phyloP scores from a whole-genome alignment of 92 coral and sea anemone species.

The Paramuricea clavata region DNA sequence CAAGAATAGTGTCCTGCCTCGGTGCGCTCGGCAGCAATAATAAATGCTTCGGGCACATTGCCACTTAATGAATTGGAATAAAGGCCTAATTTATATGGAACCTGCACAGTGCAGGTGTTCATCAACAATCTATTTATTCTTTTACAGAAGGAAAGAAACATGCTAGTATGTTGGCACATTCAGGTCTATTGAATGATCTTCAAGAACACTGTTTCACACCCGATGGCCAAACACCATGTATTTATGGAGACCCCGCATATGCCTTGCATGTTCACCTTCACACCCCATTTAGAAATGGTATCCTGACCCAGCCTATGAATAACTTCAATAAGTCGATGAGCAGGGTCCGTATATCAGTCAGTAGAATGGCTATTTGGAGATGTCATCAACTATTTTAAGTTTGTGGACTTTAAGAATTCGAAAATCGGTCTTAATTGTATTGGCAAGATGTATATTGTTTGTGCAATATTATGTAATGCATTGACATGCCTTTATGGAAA shows the following conservation, averaged over 20 bases:
- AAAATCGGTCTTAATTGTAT: conserved; percentile 44
- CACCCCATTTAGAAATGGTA: conserved; percentile 32
- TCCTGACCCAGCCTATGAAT: conserved; percentile 31
- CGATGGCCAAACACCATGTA: conserved; percentile 36
- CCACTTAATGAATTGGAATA: no score
- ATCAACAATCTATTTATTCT: neutral
- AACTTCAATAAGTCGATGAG: conserved; percentile 41
- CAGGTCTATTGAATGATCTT: conserved; percentile 46
- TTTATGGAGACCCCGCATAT: conserved; percentile 52
- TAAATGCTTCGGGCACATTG: no score
- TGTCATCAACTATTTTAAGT: conserved; percentile 27
- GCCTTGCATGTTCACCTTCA: conserved; percentile 46
- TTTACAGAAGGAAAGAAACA: conserved; percentile 25
- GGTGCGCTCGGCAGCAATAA: no score
- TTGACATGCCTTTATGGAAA: conserved; percentile 51
- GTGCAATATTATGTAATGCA: conserved; percentile 38
- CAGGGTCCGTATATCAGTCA: conserved; percentile 25
- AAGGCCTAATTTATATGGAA: no score
- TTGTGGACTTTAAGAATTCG: conserved; percentile 50
- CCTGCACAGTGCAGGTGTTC: neutral
- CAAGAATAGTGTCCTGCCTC: no score
- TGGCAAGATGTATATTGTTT: conserved; percentile 51
- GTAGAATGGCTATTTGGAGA: conserved; percentile 32
- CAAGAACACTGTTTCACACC: conserved; percentile 26
- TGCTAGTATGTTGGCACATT: conserved; percentile 43